Base-by-base conservation (phyloP, 2,797 vertebrate species). In the Gallinago stenura region DNA sequence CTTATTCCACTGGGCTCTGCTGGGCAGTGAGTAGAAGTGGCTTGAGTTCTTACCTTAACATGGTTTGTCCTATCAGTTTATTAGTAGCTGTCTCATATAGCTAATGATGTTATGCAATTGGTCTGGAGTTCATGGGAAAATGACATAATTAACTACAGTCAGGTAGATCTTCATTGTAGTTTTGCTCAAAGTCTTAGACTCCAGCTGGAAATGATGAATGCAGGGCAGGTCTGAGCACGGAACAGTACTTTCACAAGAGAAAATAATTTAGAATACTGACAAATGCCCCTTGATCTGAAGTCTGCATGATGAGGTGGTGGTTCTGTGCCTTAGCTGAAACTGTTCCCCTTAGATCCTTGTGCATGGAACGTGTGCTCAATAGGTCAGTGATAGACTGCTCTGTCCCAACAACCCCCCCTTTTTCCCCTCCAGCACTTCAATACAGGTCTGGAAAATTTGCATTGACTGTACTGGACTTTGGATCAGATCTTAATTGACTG, bases 291-390 rank as follows among this genome's bases (percentile, higher is more conserved):
- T 2, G 1, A 12, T 73, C 17, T 64, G 60, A 79, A 85, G 68
- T 20, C 31, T 64, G 25, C 8, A 1, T 17, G 51, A 57, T 19
- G 28, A 43, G 17, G 25, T 56, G 26, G 12, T 57, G 33, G 14
- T 78, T 89, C 45, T 60, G 21, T 70, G 56, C 75, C 80, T 45
- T 10, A 1, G 53, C 70, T 73, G 48, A 75, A 73, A 33, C 12
- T 2, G 0, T 1, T 51, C 51, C 30, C 43, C 17, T 73, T 31
- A 46, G 48, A n/a, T 60, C 28, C 15, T 18, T 18, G 18, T 41
- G 35, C 5, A 0, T 25, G 15, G 16, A 51, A 11, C 15, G 8
- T 48, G 10, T 70, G n/a, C 51, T 66, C 35, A n/a, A 9, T 35
- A 68, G 46, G 31, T 53, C 37, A 35, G 25, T 50, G 33, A 22